Evolutionary conservation across 2,797 vertebrate species (phyloP), one percentile per base, ranked within the genome.

Genomic region (Enteromius paludinosus): DNA sequence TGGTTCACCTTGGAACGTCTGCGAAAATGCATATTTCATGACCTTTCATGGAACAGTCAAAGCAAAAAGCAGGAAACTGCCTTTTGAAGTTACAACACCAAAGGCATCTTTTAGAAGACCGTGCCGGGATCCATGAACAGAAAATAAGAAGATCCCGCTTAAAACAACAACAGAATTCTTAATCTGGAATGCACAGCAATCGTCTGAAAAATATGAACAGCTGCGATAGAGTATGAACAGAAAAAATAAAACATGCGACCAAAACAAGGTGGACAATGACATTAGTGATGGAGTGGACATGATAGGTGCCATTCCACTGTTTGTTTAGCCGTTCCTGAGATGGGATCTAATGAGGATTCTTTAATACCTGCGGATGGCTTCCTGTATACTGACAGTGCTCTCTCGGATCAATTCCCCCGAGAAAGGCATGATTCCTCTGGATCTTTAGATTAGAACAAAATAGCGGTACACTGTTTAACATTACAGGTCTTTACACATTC

Each of bases 341-440:
- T 84, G 81, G 78, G 85, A 73, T 86, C 80, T 79, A 82, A 77
- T 85, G 41, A 78, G 82, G 52, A 74, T 88, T 84, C 69, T 78
- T 82, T 83, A 89, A 92, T 93, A 95, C 94, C 94, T 95, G 94
- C n/a, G 90, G 91, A 88, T 92, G 93, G 84, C 92, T 89, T 88
- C 84, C 87, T 88, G 85, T 81, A 90, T 87, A 88, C 74, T 90
- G 87, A 89, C 78, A 86, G 87, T 80, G 84, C 79, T 94, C 94
- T 91, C 94, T 93, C 76, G 89, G 93, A 84, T 94, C 94, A 87
- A 87, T 92, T 82, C 90, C 88, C 90, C 91, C 93, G 88, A 94
- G 88, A 35, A 94, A 89, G 64, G 94, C 93, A 87, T 94, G 94
- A 87, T 90, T 93, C 88, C 90, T 93, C 88, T 93, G 94, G 93